Evolutionary conservation across 2,888 invertebrate species (phyloP), one percentile per base, ranked within the genome.

Genomic region (Eurois occulta): DNA sequence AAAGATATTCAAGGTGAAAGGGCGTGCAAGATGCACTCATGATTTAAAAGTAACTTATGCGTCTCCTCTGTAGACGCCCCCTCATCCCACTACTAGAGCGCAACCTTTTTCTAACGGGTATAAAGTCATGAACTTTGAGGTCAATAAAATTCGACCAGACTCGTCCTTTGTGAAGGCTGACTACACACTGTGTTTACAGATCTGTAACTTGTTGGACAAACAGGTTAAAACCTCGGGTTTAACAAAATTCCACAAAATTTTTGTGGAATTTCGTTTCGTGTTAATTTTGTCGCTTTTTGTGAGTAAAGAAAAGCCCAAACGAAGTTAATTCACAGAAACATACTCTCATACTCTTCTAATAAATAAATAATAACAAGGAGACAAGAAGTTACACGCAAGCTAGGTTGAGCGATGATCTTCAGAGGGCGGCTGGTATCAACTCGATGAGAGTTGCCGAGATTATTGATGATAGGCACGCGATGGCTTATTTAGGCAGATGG

Each of bases 121-220:
- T 88, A 87, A 88, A 87, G 87, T 88, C 87, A 86, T 88, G 88
- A 88, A 88, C 87, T 84, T 82, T 77, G 83, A 86, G 88, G 84
- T 88, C 86, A 88, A 88, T 88, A 88, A 84, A 88, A 87, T 88
- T 88, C 87, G 86, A 84, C 86, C 87, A 86, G 88, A 85, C 87
- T 87, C 82, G 89, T 85, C 89, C 89, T 88, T 89, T 86, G 80
- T 84, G 77, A 84, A 87, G 85, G 81, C 83, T 77, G 64, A 66
- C 73, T 85, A 88, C 89, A 89, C 71, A 88, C 76, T 72, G 85
- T 35, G 10, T 5, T 55, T 66, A 72, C 13, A 55, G 18, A 72
- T 69, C 21, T 38, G 43, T 35, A 41, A 43, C 71, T 52, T 65
- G 41, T 65, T 16, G 41, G 65, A n/a, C 41, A 41, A 3, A 38